These are phyloP conservation scores for Timandra comae DNA, from an alignment of 2,888 invertebrate genomes.

Conservation along the genomic window DNA sequence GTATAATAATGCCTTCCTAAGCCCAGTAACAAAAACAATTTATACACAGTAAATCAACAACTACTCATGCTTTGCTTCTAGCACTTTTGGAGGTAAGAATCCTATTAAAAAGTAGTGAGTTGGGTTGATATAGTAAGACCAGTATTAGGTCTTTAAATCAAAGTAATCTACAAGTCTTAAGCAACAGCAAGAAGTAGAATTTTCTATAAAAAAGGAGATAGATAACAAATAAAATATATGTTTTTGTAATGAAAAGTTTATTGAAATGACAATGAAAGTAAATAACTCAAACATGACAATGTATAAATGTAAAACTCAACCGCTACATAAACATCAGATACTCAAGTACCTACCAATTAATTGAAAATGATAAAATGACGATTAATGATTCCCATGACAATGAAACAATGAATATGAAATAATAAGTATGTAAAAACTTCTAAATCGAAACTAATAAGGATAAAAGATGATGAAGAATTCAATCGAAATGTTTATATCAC, in stretches of 20 bases:
- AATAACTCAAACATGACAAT: slow-evolving; percentile 7
- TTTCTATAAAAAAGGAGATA: too few species aligned
- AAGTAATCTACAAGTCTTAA: too few species aligned
- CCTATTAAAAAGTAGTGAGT: too few species aligned
- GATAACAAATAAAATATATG: slow-evolving; percentile 10
- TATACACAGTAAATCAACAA: too few species aligned
- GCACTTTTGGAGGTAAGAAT: too few species aligned
- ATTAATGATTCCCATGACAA: slow-evolving; percentile 9
- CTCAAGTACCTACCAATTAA: slow-evolving; percentile 18
- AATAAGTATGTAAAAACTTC: slow-evolving; percentile 2
- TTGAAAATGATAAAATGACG: slow-evolving; percentile 16
- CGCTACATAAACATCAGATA: slow-evolving; percentile 7
- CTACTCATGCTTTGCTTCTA: too few species aligned
- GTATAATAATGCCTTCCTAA: too few species aligned
- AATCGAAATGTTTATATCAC: slow-evolving; percentile 3
- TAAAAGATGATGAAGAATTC: slow-evolving; percentile 5
- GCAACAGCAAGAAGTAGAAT: too few species aligned
- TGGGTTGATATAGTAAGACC: too few species aligned
- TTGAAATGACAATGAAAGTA: slow-evolving; percentile 19
- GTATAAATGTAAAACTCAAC: slow-evolving; percentile 12
- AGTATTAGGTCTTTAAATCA: too few species aligned
- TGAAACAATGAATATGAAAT: slow-evolving; percentile 5
- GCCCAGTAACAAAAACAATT: too few species aligned
- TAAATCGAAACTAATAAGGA: slow-evolving; percentile 4
- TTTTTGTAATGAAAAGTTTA: slow-evolving; percentile 16